phyloP scores from a whole-genome alignment of 2,113 vertebrate species.

The Ceyx margarethae region DNA sequence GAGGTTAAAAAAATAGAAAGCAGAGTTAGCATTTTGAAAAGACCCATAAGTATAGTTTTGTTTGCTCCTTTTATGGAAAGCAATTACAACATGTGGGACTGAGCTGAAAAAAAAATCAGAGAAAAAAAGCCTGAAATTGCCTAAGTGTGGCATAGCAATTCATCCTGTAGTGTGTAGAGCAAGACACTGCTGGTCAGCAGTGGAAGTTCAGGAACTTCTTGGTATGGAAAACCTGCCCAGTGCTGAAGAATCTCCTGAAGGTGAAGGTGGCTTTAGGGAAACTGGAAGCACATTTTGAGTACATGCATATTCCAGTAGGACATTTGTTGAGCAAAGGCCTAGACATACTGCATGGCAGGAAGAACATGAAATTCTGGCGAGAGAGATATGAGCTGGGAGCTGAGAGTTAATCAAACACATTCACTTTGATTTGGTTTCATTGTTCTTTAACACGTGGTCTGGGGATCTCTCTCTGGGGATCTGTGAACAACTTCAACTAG shows the following conservation, averaged over 20 bases:
- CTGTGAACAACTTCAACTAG: not conserved
- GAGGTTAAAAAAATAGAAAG: constrained; percentile 26
- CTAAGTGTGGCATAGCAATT: not conserved
- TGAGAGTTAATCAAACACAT: not conserved
- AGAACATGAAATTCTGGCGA: not conserved
- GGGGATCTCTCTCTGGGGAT: not conserved
- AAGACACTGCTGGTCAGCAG: not conserved
- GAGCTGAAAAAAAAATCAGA: not conserved
- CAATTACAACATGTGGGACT: not conserved
- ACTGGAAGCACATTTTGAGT: not conserved
- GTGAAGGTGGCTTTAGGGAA: not conserved
- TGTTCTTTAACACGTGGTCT: not conserved
- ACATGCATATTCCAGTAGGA: not conserved
- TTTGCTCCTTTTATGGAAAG: not conserved
- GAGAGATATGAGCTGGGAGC: not conserved
- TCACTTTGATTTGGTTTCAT: not conserved
- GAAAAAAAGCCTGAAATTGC: not conserved
- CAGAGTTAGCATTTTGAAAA: constrained; percentile 21
- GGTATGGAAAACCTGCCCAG: not conserved
- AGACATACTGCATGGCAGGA: not conserved
- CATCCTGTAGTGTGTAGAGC: not conserved
- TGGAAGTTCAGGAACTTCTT: not conserved
- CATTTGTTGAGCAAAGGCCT: not conserved
- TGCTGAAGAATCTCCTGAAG: not conserved
- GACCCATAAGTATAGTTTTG: not conserved